Conservation (phyloP, 2,797 vertebrate species). For the Melanotaenia parkinsoni region DNA sequence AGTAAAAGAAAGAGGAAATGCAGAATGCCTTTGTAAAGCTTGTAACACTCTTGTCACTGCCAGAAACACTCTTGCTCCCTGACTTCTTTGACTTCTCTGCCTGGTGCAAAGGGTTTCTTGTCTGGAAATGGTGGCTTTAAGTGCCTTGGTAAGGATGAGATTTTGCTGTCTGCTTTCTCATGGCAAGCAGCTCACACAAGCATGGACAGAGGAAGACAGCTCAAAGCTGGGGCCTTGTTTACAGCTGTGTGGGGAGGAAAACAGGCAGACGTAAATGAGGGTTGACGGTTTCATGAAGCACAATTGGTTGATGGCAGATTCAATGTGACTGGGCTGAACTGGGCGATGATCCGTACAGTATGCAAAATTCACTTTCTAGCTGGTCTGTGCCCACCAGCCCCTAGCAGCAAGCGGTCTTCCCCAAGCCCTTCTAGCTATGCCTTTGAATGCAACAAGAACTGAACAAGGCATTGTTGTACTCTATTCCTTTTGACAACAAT, state of each 20-base stretch:
- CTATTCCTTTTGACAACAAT: slow-evolving; percentile 98
- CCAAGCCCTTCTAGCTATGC: slow-evolving; percentile 87
- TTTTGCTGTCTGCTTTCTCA: slow-evolving; percentile 83
- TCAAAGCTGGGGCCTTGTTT: slow-evolving; percentile 91
- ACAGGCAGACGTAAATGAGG: slow-evolving; percentile 96
- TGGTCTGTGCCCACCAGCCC: slow-evolving; percentile 98
- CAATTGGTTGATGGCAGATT: slow-evolving; percentile 96
- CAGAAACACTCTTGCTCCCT: slow-evolving; percentile 79
- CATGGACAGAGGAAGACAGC: slow-evolving; percentile 85
- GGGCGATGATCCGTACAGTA: slow-evolving; percentile 99
- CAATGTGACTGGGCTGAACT: slow-evolving; percentile 98
- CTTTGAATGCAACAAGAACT: slow-evolving; percentile 92
- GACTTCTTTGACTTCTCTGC: slow-evolving; percentile 69
- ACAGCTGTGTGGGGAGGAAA: slow-evolving; percentile 87
- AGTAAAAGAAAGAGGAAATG: slow-evolving; percentile 74
- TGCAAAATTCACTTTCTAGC: slow-evolving; percentile 97
- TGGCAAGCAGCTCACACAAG: slow-evolving; percentile 75
- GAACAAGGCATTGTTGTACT: slow-evolving; percentile 87
- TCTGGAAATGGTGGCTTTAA: slow-evolving; percentile 86
- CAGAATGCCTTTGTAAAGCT: slow-evolving; percentile 77
- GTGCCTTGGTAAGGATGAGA: slow-evolving; percentile 81
- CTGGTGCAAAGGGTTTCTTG: slow-evolving; percentile 76
- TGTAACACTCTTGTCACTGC: slow-evolving; percentile 83
- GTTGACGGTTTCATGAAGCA: slow-evolving; percentile 99
- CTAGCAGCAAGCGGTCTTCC: slow-evolving; percentile 87